Conservation (phyloP, 2,888 invertebrate species). For the Xestoiulus laeticollis region DNA sequence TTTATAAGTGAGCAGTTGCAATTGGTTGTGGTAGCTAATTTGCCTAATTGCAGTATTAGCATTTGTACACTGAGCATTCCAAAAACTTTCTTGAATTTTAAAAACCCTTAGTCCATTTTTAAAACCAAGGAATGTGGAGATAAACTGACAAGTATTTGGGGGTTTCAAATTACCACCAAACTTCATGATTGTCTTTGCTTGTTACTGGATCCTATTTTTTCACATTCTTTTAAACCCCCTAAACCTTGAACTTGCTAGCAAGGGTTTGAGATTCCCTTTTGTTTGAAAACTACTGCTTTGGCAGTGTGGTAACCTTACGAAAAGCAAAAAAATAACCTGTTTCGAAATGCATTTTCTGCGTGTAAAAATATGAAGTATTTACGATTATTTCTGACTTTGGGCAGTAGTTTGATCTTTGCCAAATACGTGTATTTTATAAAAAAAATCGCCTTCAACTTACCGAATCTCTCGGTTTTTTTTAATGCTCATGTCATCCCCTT, state of each 20-base stretch:
- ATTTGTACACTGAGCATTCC: not conserved
- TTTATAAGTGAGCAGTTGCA: not conserved
- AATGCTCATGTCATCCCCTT: too few species aligned
- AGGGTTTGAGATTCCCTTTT: not conserved
- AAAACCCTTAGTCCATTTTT: not conserved
- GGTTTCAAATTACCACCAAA: constrained; percentile 17
- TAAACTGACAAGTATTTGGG: not conserved
- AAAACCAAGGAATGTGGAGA: not conserved
- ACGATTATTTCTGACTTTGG: not conserved
- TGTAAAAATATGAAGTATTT: not conserved
- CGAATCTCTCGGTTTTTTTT: too few species aligned
- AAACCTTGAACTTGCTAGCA: constrained; percentile 13
- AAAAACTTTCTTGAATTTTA: not conserved
- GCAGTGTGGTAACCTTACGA: not conserved
- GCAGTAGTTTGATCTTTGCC: not conserved
- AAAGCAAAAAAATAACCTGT: not conserved
- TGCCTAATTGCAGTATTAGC: not conserved
- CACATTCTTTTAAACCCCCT: not conserved
- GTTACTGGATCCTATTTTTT: not conserved
- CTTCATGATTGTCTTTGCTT: not conserved
- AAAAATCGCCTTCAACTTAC: too few species aligned
- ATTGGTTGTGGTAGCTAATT: not conserved
- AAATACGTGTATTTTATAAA: not conserved
- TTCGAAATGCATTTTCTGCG: not conserved
- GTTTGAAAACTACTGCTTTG: not conserved